These are phyloP conservation scores for Lophotis ruficrista DNA, from an alignment of 2,113 vertebrate genomes.

Conservation along the genomic window DNA sequence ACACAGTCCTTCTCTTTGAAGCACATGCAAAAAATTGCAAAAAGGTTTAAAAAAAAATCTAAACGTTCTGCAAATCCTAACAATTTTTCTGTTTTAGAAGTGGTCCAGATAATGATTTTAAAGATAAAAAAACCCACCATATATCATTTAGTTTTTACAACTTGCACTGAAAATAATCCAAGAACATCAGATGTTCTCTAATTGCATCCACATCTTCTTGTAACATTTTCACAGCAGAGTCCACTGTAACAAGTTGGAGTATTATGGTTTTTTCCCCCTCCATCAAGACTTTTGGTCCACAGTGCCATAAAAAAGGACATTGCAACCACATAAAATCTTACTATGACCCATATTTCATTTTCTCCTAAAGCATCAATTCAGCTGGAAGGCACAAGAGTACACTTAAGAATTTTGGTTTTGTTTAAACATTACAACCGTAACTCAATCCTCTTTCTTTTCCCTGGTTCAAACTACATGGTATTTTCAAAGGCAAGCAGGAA, in stretches of 20 bases:
- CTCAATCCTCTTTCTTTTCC: not conserved
- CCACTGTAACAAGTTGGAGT: not conserved
- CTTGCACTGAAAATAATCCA: not conserved
- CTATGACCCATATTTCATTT: not conserved
- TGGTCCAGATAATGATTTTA: not conserved
- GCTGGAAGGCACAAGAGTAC: not conserved
- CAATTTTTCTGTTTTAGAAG: not conserved
- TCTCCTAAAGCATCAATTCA: not conserved
- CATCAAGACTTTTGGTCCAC: not conserved
- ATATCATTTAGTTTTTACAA: not conserved
- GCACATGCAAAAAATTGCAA: not conserved
- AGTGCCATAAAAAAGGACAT: not conserved
- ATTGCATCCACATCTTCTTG: not conserved
- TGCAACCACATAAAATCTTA: not conserved
- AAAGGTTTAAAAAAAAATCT: not conserved
- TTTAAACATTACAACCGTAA: not conserved
- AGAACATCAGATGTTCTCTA: not conserved
- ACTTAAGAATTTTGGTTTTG: not conserved
- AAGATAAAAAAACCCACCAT: not conserved
- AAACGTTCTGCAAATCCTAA: not conserved
- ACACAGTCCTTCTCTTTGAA: not conserved
- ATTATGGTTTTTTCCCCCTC: accelerated
- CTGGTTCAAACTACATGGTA: not conserved
- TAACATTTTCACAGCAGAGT: not conserved
- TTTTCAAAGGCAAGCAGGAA: not conserved